Evolutionary conservation across 2,113 vertebrate species (phyloP).

Genomic region (Arothron firmamentum): DNA sequence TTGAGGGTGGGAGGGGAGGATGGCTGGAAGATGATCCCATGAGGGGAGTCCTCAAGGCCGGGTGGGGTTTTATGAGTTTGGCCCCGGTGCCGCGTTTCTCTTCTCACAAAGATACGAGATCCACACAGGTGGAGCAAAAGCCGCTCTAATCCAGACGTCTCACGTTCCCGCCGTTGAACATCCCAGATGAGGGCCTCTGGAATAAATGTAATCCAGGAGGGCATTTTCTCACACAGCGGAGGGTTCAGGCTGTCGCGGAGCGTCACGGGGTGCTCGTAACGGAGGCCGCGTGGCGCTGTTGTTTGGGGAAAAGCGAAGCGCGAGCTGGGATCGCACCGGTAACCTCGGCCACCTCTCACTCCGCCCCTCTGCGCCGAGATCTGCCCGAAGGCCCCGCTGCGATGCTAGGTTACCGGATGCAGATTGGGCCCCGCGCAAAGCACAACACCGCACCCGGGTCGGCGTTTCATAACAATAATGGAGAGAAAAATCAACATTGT

Average conservation of each 20-base stretch:
- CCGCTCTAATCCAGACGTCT: conserved; percentile 44
- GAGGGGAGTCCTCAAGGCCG: conserved; percentile 52
- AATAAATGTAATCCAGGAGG: conserved; percentile 34
- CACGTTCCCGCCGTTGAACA: conserved; percentile 47
- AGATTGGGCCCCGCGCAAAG: conserved; percentile 15
- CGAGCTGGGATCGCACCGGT: conserved; percentile 17
- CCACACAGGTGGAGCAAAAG: conserved; percentile 52
- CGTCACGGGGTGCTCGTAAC: conserved; percentile 33
- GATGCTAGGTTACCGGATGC: conserved; percentile 32
- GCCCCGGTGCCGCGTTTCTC: conserved; percentile 36
- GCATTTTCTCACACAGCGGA: conserved; percentile 23
- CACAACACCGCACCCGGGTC: conserved; percentile 23
- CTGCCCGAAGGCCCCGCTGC: conserved; percentile 32
- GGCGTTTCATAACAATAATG: conserved; percentile 70
- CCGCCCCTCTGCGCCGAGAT: conserved; percentile 12
- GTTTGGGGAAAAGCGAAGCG: conserved; percentile 5
- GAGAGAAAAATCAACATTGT: conserved; percentile 69
- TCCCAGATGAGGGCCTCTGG: conserved; percentile 2
- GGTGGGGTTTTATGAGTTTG: conserved; percentile 56
- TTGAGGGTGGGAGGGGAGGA: conserved; percentile 30
- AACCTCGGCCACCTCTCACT: conserved; percentile 32
- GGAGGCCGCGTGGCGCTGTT: background rate
- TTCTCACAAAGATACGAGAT: conserved; percentile 17
- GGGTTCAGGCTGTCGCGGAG: conserved; percentile 33
- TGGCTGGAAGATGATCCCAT: conserved; percentile 47